phyloP scores from a whole-genome alignment of 2,888 invertebrate species.

The Plebejus melissa region DNA sequence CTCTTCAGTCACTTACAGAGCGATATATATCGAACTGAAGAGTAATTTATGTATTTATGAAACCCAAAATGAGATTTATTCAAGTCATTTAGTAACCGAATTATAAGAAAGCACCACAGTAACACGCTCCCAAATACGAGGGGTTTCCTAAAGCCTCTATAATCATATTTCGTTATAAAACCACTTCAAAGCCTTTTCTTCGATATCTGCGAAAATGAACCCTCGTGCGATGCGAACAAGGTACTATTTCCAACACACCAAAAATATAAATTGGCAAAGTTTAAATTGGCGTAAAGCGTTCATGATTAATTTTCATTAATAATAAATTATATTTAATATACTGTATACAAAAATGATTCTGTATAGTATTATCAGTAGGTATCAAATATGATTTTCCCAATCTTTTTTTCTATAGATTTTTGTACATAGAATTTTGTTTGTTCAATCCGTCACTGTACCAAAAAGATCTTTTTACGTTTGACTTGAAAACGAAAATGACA shows the following conservation, averaged over 20 bases:
- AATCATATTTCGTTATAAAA: slow-evolving; percentile 30
- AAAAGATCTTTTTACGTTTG: background rate
- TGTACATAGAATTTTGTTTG: background rate
- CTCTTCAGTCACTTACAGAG: background rate
- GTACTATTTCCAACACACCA: background rate
- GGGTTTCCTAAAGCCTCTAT: slow-evolving; percentile 25
- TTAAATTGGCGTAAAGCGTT: slow-evolving; percentile 25
- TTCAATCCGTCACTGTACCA: background rate
- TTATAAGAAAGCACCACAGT: slow-evolving; percentile 25
- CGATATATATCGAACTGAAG: background rate
- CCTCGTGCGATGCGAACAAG: background rate
- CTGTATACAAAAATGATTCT: slow-evolving; percentile 8
- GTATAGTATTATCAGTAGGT: background rate
- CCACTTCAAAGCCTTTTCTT: slow-evolving; percentile 25
- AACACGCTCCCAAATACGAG: slow-evolving; percentile 20
- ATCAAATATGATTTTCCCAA: background rate
- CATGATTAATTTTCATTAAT: slow-evolving; percentile 28
- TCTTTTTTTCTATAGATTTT: background rate
- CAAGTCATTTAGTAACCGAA: slow-evolving; percentile 20
- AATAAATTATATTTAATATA: slow-evolving; percentile 16
- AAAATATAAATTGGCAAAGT: slow-evolving; percentile 24
- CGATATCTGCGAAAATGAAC: background rate
- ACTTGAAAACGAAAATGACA: slow-evolving; percentile 8
- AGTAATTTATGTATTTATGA: slow-evolving; percentile 7
- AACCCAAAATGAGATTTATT: slow-evolving; percentile 24